Evolutionary conservation across 2,888 invertebrate genomes (phyloP).

Genomic region (Meandrusa payeni): DNA sequence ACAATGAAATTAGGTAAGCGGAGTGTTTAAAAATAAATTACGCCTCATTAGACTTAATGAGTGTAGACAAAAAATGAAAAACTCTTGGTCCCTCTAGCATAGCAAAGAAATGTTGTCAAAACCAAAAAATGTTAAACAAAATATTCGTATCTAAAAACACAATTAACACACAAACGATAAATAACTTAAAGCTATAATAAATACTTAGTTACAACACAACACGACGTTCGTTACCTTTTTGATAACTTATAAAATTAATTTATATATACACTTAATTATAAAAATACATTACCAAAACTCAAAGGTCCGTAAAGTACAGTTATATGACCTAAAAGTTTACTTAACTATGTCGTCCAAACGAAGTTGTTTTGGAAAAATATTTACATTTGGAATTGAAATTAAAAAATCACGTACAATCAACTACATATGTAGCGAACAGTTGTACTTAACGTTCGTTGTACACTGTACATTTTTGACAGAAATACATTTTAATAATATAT

Average conservation of each 20-base stretch:
- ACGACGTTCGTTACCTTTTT: conserved; percentile 40
- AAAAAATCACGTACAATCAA: too few species aligned
- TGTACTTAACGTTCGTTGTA: too few species aligned
- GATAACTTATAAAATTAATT: conserved; percentile 40
- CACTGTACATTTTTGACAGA: too few species aligned
- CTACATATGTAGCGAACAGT: too few species aligned
- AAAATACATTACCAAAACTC: conserved; percentile 5
- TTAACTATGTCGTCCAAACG: neutral
- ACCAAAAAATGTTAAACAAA: too few species aligned
- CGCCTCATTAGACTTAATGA: neutral
- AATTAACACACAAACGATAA: conserved; percentile 6
- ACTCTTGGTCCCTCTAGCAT: conserved; percentile 7
- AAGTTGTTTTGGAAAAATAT: neutral
- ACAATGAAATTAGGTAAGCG: too few species aligned
- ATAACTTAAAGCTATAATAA: conserved; percentile 56
- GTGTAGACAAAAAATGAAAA: conserved; percentile 3
- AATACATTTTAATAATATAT: too few species aligned
- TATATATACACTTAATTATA: conserved; percentile 5
- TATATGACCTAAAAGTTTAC: neutral
- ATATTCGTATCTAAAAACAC: neutral
- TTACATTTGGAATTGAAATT: too few species aligned
- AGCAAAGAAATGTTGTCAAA: too few species aligned
- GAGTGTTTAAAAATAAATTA: too few species aligned
- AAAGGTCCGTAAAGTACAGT: too few species aligned
- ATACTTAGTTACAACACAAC: conserved; percentile 61